These are phyloP conservation scores for Psammodynastes pulverulentus DNA, from an alignment of 2,113 vertebrate genomes.

Conservation along the genomic window DNA sequence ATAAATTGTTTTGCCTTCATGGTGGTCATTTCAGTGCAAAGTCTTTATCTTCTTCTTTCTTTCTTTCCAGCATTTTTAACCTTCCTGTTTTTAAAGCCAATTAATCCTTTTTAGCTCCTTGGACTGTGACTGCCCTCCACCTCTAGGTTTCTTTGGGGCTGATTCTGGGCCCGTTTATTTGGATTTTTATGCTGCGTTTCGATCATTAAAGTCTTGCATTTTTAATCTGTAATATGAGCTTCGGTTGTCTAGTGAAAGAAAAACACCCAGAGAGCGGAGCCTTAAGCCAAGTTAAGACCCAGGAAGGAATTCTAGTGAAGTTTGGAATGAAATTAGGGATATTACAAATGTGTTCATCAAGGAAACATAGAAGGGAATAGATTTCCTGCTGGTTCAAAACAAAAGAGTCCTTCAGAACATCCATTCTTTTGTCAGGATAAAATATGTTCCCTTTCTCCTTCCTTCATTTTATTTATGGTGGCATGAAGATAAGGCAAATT, in stretches of 20 bases:
- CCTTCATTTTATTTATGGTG: background rate
- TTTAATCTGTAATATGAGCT: background rate
- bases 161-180: background rate
- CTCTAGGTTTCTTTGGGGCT: background rate
- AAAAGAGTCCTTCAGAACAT: slow-evolving; percentile 1
- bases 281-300: background rate
- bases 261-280: background rate
- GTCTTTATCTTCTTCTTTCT: background rate
- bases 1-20: background rate
- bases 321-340: background rate
- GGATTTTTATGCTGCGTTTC: background rate
- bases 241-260: background rate
- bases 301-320: background rate
- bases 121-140: background rate
- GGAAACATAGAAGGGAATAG: background rate
- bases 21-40: background rate
- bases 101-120: background rate
- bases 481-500: background rate
- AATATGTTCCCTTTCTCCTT: background rate
- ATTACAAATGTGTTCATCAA: background rate
- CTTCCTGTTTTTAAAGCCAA: background rate
- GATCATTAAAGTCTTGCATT: background rate
- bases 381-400: background rate
- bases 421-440: slow-evolving; percentile 1
- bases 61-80: background rate